Conservation (phyloP, 37 sponge, comb jelly and placozoan genomes). For the Agelas oroides region DNA sequence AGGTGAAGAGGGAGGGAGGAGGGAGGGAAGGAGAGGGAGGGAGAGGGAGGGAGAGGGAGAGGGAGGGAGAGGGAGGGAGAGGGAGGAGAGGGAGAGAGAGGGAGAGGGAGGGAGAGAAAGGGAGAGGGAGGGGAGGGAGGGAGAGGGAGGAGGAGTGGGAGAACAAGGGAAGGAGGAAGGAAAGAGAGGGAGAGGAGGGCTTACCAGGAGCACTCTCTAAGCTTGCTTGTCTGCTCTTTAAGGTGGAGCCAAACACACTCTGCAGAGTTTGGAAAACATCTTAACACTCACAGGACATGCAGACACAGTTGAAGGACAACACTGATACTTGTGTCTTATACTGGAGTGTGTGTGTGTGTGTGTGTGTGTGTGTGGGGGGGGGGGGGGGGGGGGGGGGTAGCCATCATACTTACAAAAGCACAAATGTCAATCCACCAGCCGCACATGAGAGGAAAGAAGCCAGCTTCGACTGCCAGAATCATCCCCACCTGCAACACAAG, state of each 20-base stretch:
- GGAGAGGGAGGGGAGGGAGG: too few species aligned
- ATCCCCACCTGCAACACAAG: conserved; percentile 65
- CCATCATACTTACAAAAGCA: conserved; percentile 75
- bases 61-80: not conserved
- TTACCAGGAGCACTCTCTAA: conserved; percentile 77
- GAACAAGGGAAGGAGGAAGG: not conserved
- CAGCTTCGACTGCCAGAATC: conserved; percentile 88
- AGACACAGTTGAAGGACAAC: too few species aligned
- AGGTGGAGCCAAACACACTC: conserved; percentile 75
- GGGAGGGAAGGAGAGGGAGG: not conserved
- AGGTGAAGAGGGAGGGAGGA: too few species aligned
- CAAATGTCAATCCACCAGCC: conserved; percentile 99
- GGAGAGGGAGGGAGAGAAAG: too few species aligned
- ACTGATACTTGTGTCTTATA: too few species aligned
- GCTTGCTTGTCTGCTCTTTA: conserved; percentile 68
- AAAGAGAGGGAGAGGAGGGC: not conserved
- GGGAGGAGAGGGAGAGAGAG: too few species aligned
- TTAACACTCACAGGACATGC: not conserved
- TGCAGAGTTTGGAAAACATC: conserved; percentile 1
- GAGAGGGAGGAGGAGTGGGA: too few species aligned
- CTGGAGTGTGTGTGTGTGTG: too few species aligned
- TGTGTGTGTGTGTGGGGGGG: too few species aligned
- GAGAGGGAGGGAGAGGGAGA: not conserved
- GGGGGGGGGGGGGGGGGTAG: too few species aligned
- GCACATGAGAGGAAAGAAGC: conserved; percentile 91